Evolutionary conservation across 1,140 invertebrate species (phyloP).

Genomic region (Ephestia elutella): DNA sequence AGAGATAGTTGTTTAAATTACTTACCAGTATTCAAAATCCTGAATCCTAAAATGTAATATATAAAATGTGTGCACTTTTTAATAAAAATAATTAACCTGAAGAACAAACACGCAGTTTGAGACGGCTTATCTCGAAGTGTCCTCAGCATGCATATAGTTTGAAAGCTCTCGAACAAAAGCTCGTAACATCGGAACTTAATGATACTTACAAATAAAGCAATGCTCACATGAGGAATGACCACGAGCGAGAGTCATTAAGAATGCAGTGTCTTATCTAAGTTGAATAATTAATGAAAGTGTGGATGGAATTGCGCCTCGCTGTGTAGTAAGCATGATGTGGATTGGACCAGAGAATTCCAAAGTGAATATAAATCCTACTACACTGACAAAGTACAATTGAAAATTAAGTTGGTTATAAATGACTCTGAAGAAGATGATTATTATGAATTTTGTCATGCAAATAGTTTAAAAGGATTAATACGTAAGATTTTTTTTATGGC

Average conservation of each 20-base stretch:
- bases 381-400: too few species aligned
- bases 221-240: conserved; percentile 59
- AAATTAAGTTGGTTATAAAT: too few species aligned
- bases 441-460: too few species aligned
- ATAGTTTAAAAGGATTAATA: background rate
- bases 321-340: conserved; percentile 28
- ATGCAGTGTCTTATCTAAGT: conserved; percentile 70
- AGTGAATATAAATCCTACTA: background rate
- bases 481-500: too few species aligned
- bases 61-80: too few species aligned
- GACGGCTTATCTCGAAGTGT: background rate
- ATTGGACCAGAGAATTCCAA: background rate
- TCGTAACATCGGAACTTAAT: conserved; percentile 33
- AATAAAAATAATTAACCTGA: conserved; percentile 23
- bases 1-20: too few species aligned
- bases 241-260: conserved; percentile 57
- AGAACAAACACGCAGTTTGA: background rate
- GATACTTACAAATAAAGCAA: conserved; percentile 45
- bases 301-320: conserved; percentile 63
- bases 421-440: too few species aligned
- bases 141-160: background rate
- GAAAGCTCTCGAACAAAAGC: conserved; percentile 4
- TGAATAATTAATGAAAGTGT: conserved; percentile 71
- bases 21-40: too few species aligned
- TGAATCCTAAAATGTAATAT: too few species aligned